A percentile compares a stretch with the other conserved stretches of the same genome.
phyloP scores from a whole-genome alignment of 1,140 invertebrate species.

The Drosophila kanapiae region DNA sequence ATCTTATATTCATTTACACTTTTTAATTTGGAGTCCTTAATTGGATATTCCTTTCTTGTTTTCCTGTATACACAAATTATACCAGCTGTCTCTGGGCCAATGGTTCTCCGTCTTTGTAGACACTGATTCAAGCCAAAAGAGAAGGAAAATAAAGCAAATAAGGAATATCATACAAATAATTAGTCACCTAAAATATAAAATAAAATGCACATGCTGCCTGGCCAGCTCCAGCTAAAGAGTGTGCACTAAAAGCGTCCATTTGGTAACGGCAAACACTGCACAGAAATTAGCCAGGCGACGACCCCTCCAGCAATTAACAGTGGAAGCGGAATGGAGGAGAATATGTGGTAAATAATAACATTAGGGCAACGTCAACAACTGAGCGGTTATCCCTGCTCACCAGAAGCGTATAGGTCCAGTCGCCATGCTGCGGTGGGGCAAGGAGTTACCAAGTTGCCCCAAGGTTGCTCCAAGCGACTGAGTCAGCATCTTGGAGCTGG shows the following conservation, averaged over 20 bases:
- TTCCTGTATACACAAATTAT: no score
- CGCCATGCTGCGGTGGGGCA: neutral
- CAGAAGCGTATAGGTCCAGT: neutral
- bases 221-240: conserved; percentile 8
- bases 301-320: conserved; percentile 14
- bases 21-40: no score
- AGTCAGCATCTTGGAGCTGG: conserved; percentile 28
- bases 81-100: no score
- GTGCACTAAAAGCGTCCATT: conserved; percentile 29
- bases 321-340: conserved; percentile 72
- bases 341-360: conserved; percentile 82
- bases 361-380: conserved; percentile 36
- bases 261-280: conserved; percentile 7
- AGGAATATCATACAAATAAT: conserved; percentile 36
- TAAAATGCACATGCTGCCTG: conserved; percentile 31
- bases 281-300: conserved; percentile 4
- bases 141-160: conserved; percentile 11
- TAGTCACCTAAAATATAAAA: conserved; percentile 11
- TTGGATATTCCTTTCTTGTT: no score
- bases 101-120: no score
- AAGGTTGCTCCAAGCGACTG: conserved; percentile 23
- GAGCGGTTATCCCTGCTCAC: neutral
- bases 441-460: neutral
- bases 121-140: no score
- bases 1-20: no score